phyloP scores from a whole-genome alignment of 1,140 invertebrate species.

The Catajapyx aquilonaris region DNA sequence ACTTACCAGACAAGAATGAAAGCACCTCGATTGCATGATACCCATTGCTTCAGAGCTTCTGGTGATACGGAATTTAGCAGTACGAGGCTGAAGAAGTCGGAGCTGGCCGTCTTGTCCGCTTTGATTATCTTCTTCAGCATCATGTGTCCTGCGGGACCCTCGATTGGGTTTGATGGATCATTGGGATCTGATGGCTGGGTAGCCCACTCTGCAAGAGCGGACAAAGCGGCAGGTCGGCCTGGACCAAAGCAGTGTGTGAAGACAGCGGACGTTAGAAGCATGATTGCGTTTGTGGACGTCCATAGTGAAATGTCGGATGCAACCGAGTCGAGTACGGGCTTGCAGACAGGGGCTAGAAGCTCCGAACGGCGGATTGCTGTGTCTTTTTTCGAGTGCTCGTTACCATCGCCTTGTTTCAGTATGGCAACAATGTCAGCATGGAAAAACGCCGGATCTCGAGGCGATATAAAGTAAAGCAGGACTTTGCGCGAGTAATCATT shows the following conservation, averaged over 20 bases:
- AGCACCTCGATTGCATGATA: constrained; percentile 33
- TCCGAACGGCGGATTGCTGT: constrained; percentile 44
- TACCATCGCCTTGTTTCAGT: constrained; percentile 46
- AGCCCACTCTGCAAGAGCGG: constrained; percentile 23
- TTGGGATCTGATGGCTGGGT: constrained; percentile 17
- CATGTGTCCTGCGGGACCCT: constrained; percentile 57
- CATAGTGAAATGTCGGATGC: constrained; percentile 36
- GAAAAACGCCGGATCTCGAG: constrained; percentile 48
- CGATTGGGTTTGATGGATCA: constrained; percentile 34
- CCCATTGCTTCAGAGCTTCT: constrained; percentile 26
- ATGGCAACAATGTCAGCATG: constrained; percentile 45
- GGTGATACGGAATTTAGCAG: constrained; percentile 21
- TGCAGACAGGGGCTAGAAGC: constrained; percentile 39
- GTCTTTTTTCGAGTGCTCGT: constrained; percentile 56
- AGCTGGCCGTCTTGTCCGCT: constrained; percentile 29
- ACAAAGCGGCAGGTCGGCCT: constrained; percentile 19
- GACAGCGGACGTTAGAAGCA: constrained; percentile 45
- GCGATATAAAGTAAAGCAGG: constrained; percentile 61
- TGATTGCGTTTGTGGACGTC: constrained; percentile 41
- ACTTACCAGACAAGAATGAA: constrained; percentile 29
- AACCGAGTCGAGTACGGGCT: constrained; percentile 37
- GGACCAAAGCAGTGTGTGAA: constrained; percentile 30
- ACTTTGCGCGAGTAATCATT: constrained; percentile 26
- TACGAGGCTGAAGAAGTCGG: constrained; percentile 22
- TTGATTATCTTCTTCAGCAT: constrained; percentile 56